These are phyloP conservation scores for Lithobates pipiens DNA, from an alignment of 2,797 vertebrate genomes.

Conservation along the genomic window DNA sequence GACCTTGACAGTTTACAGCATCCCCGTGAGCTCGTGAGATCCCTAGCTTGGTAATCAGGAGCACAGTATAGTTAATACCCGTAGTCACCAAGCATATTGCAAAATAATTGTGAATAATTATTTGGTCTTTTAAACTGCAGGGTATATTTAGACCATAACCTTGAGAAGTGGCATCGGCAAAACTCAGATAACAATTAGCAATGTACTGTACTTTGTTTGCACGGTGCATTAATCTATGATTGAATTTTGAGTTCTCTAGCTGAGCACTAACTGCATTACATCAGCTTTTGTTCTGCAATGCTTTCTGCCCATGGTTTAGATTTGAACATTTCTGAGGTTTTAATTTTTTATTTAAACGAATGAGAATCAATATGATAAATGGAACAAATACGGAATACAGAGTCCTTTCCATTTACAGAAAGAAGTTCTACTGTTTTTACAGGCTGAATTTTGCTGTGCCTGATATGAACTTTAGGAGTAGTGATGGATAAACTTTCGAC, in stretches of 20 bases:
- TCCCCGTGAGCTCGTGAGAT: conserved; percentile 29
- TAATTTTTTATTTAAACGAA: too few species aligned
- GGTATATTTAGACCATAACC: conserved; percentile 23
- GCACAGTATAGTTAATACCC: conserved; percentile 18
- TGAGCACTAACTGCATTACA: conserved; percentile 33
- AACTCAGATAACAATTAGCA: conserved; percentile 35
- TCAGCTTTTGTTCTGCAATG: background rate
- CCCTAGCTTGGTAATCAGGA: conserved; percentile 4
- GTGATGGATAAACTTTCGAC: too few species aligned
- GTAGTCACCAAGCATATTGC: conserved; percentile 13
- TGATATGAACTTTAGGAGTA: too few species aligned
- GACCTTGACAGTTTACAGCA: conserved; percentile 16
- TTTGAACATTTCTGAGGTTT: too few species aligned
- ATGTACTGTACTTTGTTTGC: conserved; percentile 19
- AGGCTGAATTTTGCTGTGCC: too few species aligned
- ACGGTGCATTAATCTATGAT: conserved; percentile 31
- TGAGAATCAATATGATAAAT: too few species aligned
- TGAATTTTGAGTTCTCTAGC: conserved; percentile 8
- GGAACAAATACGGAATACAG: too few species aligned
- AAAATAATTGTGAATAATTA: conserved; percentile 38
- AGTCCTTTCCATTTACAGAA: too few species aligned
- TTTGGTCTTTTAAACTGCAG: conserved; percentile 9
- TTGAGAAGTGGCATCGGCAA: conserved; percentile 28
- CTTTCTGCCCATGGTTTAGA: too few species aligned
- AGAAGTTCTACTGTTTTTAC: too few species aligned